A percentile compares a stretch with the other conserved stretches of the same genome.
Evolutionary conservation across 2,113 vertebrate species (phyloP).

Genomic region (Megaceryle maxima): DNA sequence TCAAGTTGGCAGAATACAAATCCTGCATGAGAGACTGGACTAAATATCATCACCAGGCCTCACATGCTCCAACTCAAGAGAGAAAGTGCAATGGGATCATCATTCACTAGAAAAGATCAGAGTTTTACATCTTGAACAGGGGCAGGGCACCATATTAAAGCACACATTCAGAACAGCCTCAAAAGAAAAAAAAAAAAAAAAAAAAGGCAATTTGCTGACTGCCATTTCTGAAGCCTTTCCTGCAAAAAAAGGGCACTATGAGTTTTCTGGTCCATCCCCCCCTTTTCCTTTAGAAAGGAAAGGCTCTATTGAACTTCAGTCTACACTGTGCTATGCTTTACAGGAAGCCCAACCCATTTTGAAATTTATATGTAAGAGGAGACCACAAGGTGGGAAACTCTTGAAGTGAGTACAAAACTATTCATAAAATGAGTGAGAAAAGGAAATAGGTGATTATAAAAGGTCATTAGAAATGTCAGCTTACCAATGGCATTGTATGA

Average conservation of each 20-base stretch:
- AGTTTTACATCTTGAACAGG: not conserved
- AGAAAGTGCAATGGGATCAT: not conserved
- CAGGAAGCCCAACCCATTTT: constrained; percentile 53
- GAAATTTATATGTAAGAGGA: constrained; percentile 48
- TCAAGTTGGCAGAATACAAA: not conserved
- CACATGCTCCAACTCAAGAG: not conserved
- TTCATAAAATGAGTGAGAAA: constrained; percentile 60
- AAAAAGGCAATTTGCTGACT: not conserved
- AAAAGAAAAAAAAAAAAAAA: not conserved
- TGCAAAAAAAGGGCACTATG: not conserved
- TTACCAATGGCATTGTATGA: constrained; percentile 52
- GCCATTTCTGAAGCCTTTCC: not conserved
- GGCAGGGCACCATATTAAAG: not conserved
- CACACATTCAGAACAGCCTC: not conserved
- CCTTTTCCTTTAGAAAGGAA: constrained; percentile 65
- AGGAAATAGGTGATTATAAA: constrained; percentile 60
- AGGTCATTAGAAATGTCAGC: constrained; percentile 71
- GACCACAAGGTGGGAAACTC: constrained; percentile 44
- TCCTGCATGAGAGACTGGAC: not conserved
- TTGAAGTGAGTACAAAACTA: constrained; percentile 30
- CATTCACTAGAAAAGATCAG: not conserved
- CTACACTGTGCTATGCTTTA: constrained; percentile 39
- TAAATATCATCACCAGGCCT: not conserved
- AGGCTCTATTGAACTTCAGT: constrained; percentile 59
- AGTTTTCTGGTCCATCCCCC: not conserved